Evolutionary conservation across 1,140 invertebrate genomes (phyloP), one percentile per base, ranked within the genome.

Genomic region (Drosophila fuyamai): DNA sequence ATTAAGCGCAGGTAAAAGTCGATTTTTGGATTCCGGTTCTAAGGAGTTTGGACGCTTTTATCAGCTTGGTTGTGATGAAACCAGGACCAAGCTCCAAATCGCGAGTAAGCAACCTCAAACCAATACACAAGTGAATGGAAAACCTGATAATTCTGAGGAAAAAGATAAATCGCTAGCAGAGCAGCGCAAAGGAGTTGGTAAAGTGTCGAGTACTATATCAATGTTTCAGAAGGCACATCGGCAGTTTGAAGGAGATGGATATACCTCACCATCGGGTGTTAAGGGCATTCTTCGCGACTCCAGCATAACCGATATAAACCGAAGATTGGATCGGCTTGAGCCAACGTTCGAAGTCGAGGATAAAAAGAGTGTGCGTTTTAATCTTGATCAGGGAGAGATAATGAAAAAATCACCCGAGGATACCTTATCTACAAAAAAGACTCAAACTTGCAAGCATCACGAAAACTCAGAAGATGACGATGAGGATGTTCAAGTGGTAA

Each of bases 231-330:
- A 96, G 84, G 94, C 95, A 35, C 74, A 79, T 0, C 60, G 82
- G 0, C 81, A 82, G 8, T 27, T 78, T 5, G 82, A 91, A 13
- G 43, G 51, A 44, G 41, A 62, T 48, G 16, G 54, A 50, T 41
- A 51, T 18, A 48, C 23, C 18, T 9, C 38, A 5, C 55, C 57
- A 1, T 50, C 94, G 0, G 65, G 68, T 5, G 91, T 95, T 0
- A 96, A 95, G 85, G 94, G 96, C 4, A 96, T 96, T 59, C 88
- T 96, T 1, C 93, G 96, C 9, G 96, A 96, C 58, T 95, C 95
- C 70, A 93, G 93, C 43, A 82, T 93, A 9, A 95, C 95, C 54
- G 93, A 94, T 1, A 79, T 94, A 16, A 90, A 92, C 16, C 56
- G 82, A 7, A 92, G 47, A 38, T 41, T 75, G 5, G 86, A 90